Base-by-base conservation (phyloP, 1,140 invertebrate genomes). In the Lerema accius region DNA sequence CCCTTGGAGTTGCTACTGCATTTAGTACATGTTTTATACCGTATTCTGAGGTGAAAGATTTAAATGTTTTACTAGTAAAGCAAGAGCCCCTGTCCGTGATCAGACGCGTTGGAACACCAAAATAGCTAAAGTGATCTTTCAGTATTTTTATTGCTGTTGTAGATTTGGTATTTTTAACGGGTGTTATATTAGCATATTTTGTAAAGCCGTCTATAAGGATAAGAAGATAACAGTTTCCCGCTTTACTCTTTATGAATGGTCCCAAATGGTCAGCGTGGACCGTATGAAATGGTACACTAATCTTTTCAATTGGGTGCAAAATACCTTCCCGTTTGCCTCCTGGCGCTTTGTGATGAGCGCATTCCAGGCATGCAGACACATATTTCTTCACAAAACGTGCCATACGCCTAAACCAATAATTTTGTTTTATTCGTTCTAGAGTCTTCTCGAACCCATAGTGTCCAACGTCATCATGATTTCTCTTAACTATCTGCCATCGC, bases 361-460 rank as follows among this genome's bases (percentile, higher is more conserved):
- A 32, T 9, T 32, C 28, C 6, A 32, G 9, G 7, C 28, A 32
- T 4, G 28, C 16, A 9, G 13, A 16, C 9, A 69, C 63, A n/a
- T 69, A 69, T 26, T 65, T 70, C 19, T 65, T 65, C 17, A 53
- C 43, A 16, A 70, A 66, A 4, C 50, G 19, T n/a, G 55, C 16
- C 60, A 70, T 65, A 17, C 42, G 17, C 7, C 35, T 37, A 42
- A 69, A 69, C 67, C 67, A 69, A 43, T 35, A 64, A 56, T 26
- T 7, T 11, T 43, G 13, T 39, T 55, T 60, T 1, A 69, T 19
- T n/a, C 37, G 16, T 14, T 42, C 39, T 23, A 69, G 16, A 4
- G 67, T 69, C 17, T 69, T 69, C 9, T 68, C 67, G 11, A 64
- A 61, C 0, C 49, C 61, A 43, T 40, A 69, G 43, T 69, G 62